Evolutionary conservation across 2,888 invertebrate species (phyloP), one percentile per base, ranked within the genome.

Genomic region (Eupelmus urozonus): DNA sequence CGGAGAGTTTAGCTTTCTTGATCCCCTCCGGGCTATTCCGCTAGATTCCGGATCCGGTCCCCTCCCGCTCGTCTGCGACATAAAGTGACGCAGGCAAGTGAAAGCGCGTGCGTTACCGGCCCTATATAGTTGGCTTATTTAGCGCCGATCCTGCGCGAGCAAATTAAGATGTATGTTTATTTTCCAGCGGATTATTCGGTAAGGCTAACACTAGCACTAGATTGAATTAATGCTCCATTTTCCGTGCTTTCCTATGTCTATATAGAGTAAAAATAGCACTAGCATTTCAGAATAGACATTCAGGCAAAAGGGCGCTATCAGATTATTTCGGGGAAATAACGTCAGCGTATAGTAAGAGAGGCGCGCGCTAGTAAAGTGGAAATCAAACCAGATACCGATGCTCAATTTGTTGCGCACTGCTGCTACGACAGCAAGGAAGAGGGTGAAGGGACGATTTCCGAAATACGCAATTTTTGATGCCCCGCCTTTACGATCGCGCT

Each of bases 1-100:
- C 70, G 80, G 73, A 69, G 65, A 80, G 80, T 80, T 80, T 80
- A 76, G 81, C 59, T 82, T 81, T 67, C 66, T 51, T 70, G 82
- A 80, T 81, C 78, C 81, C 81, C 74, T 81, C 49, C 29, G 55
- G 81, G 82, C 74, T 76, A 75, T 79, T 76, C 18, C 51, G 18
- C 25, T 59, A 81, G 76, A 81, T 82, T 81, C 55, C 72, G 60
- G 25, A 66, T 79, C 78, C 59, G 42, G 16, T 62, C 53, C 62
- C 63, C 79, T 25, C 45, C 34, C 55, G 25, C 11, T 65, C 20
- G 18, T 13, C 27, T 11, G 1, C 27, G 27, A 13, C 25, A 59
- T 29, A 59, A 34, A n/a, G n/a, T n/a, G n/a, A 13, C 59, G 55
- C 13, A 25, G 4, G 13, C 3, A 2, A 7, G 51, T 18, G n/a